Evolutionary conservation across 1,140 invertebrate genomes (phyloP), one percentile per base, ranked within the genome.

Genomic region (Antheraea pernyi): DNA sequence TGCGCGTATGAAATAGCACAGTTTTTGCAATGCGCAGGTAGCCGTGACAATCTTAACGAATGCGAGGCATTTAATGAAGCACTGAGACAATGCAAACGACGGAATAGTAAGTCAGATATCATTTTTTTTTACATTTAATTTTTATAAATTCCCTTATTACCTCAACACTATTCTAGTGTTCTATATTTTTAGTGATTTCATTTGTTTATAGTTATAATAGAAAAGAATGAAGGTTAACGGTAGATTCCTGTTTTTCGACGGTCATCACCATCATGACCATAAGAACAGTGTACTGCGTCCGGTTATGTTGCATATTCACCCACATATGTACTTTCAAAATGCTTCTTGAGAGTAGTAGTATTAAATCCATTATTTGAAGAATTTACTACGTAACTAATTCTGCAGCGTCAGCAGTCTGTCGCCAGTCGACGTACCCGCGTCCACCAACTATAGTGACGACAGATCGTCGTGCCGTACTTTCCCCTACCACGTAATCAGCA

Each of bases 391-490:
- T 30, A 30, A 30, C 22, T 30, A 4, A 30, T 60, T 93, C 93
- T 6, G 88, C 81, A 10, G 92, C 93, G 79, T 94, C 94, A 74
- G 95, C 95, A 3, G 95, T 94, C 77, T 96, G 96, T 39, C 96
- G 91, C 95, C 96, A 97, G 91, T 97, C 97, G 7, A 97, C 94
- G 80, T 98, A 98, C 4, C 97, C 97, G 9, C 97, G 93, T 7
- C 97, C 97, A 7, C 97, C 97, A 93, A 97, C 97, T 13, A 98
- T 84, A 0, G 97, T 97, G 5, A 98, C 94, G 36, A 98, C 95
- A 0, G 97, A 98, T 71, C 96, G 91, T 19, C 95, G 94, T 1
- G 94, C 93, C 69, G 94, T 89, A 53, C 88, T 81, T 48, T 83
- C 83, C 0, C 94, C 94, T 6, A 93, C 83, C 53, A 93, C 81